A percentile compares a stretch with the other conserved stretches of the same genome.
Conservation (phyloP, 2,113 vertebrate species). For the Melanerpes formicivorus region DNA sequence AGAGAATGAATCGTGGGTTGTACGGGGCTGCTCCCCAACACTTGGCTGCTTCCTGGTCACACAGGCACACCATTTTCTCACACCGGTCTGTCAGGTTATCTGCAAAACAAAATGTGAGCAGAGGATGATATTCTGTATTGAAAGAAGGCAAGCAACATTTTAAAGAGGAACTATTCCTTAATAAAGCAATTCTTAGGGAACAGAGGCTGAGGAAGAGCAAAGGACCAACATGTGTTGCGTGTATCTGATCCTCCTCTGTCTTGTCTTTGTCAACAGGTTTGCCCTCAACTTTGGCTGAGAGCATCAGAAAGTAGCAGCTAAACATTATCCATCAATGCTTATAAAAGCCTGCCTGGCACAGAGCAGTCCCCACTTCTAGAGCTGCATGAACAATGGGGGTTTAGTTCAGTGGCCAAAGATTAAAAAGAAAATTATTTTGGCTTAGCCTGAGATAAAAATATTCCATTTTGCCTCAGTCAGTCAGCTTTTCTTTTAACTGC, state of each 20-base stretch:
- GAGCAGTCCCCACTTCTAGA: background rate
- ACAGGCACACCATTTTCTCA: slow-evolving; percentile 86
- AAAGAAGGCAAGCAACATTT: background rate
- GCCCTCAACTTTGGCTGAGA: background rate
- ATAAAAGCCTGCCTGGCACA: background rate
- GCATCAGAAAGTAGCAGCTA: background rate
- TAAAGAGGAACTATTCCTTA: background rate
- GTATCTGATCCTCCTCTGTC: background rate
- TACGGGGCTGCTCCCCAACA: slow-evolving; percentile 83
- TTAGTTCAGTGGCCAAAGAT: background rate
- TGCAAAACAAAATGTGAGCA: slow-evolving; percentile 71
- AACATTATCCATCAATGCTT: background rate
- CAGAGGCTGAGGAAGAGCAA: background rate
- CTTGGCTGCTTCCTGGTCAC: slow-evolving; percentile 84
- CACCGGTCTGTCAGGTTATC: slow-evolving; percentile 83
- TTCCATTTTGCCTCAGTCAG: background rate
- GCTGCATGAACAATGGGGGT: background rate
- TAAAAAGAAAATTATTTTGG: background rate
- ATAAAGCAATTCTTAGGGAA: background rate
- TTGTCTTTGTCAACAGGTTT: background rate
- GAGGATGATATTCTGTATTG: background rate
- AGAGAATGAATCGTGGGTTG: slow-evolving; percentile 77
- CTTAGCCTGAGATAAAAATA: background rate
- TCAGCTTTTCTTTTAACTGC: background rate
- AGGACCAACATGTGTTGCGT: background rate